These are phyloP conservation scores for Crioceris asparagi DNA, from an alignment of 2,888 invertebrate species.

Conservation along the genomic window DNA sequence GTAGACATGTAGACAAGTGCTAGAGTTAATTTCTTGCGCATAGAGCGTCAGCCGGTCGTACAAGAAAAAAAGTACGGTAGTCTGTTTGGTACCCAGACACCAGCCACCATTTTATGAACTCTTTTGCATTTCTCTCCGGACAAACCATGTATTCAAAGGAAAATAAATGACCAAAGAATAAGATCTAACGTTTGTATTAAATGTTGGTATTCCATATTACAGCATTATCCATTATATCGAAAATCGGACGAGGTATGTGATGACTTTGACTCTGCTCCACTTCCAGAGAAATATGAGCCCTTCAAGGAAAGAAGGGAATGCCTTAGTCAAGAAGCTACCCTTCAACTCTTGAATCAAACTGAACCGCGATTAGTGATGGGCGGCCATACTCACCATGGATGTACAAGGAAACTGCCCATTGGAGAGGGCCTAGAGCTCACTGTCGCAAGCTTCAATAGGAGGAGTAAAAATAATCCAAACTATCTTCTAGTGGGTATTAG, in stretches of 20 bases:
- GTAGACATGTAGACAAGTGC: too few species aligned
- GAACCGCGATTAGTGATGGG: conserved; percentile 61
- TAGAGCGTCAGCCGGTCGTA: too few species aligned
- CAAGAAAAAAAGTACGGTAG: too few species aligned
- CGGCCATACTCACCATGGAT: conserved; percentile 92
- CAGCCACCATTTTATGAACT: too few species aligned
- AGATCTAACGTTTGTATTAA: too few species aligned
- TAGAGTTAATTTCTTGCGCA: too few species aligned
- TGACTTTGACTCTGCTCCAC: conserved; percentile 69
- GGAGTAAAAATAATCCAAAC: conserved; percentile 84
- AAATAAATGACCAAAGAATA: too few species aligned
- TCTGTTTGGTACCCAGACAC: too few species aligned
- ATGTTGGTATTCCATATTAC: too few species aligned
- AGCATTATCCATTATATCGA: conserved; percentile 93
- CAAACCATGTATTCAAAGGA: too few species aligned
- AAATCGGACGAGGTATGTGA: conserved; percentile 75
- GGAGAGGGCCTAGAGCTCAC: conserved; percentile 61
- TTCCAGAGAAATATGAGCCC: conserved; percentile 51
- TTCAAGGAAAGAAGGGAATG: conserved; percentile 87
- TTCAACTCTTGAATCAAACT: conserved; percentile 46
- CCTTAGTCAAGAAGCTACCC: conserved; percentile 73
- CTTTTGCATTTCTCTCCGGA: too few species aligned
- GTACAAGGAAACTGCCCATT: conserved; percentile 45
- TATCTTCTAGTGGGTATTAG: conserved; percentile 77
- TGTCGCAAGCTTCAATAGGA: conserved; percentile 92